These are phyloP conservation scores for Aethes cnicana DNA, from an alignment of 2,888 invertebrate species.

Conservation along the genomic window DNA sequence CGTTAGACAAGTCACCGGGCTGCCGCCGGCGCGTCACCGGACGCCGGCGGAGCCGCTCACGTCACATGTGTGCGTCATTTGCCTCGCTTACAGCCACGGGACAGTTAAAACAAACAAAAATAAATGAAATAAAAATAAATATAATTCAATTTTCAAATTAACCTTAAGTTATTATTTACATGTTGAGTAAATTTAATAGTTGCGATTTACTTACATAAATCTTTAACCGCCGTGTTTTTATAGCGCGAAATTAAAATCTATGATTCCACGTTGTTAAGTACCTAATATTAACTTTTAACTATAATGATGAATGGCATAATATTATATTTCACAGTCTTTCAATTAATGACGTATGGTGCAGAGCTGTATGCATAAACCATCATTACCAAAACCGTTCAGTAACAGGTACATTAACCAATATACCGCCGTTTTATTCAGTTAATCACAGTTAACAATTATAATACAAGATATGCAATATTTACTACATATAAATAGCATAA, in stretches of 20 bases:
- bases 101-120: slow-evolving; percentile 52
- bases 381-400: slow-evolving; percentile 32
- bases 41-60: slow-evolving; percentile 40
- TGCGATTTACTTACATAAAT: slow-evolving; percentile 53
- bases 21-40: slow-evolving; percentile 28
- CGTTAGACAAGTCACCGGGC: slow-evolving; percentile 67
- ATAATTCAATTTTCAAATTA: slow-evolving; percentile 65
- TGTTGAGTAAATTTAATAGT: slow-evolving; percentile 62
- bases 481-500: slow-evolving; percentile 6
- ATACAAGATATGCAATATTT: slow-evolving; percentile 15
- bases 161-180: slow-evolving; percentile 74
- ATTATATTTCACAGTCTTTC: slow-evolving; percentile 73
- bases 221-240: slow-evolving; percentile 49
- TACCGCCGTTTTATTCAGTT: slow-evolving; percentile 19
- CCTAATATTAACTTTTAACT: slow-evolving; percentile 46
- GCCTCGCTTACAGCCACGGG: slow-evolving; percentile 44
- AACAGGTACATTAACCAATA: slow-evolving; percentile 25
- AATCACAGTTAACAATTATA: slow-evolving; percentile 25
- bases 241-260: slow-evolving; percentile 39
- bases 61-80: slow-evolving; percentile 73
- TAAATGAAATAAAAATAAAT: slow-evolving; percentile 75
- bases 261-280: slow-evolving; percentile 51
- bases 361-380: slow-evolving; percentile 34
- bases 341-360: slow-evolving; percentile 59
- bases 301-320: slow-evolving; percentile 68